Base-by-base conservation (phyloP, 1,140 invertebrate genomes). In the Cotesia chilonis region DNA sequence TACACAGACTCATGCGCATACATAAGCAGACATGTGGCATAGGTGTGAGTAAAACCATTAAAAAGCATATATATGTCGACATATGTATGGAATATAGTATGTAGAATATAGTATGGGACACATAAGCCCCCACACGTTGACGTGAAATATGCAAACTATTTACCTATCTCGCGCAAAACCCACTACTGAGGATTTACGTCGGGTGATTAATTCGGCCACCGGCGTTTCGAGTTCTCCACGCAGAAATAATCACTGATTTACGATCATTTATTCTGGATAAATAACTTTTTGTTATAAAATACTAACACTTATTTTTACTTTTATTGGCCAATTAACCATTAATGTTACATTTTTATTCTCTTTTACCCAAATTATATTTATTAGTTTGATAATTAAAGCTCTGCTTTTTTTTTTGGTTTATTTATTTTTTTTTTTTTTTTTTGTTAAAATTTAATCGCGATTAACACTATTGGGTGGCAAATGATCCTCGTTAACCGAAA, bases 161-260 rank as follows among this genome's bases (percentile, higher is more conserved):
- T 72, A 72, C 70, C 70, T 72, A 72, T 72, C 70, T 72, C 70
- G 70, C 70, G 17, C 61, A 67, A 72, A 47, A 51, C 54, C 17
- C 61, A 52, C 14, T 72, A 55, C 41, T 47, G 70, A 57, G 70
- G 64, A 72, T 72, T 72, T 72, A 72, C 70, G 63, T 60, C 38
- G 36, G 41, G 63, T 67, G 64, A 72, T 72, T 72, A 72, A 72
- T 72, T 72, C 63, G 64, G 70, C 70, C 70, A 72, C 64, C 70
- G 64, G 70, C 70, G 55, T 66, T 65, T 71, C 70, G 70, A 66
- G 35, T 72, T 71, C 70, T 71, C 61, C 70, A 65, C 70, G 70
- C 70, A 67, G 63, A 72, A 72, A 72, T 72, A 72, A 72, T 72
- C 64, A 67, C 63, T 66, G 70, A 72, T 72, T 72, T 72, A 72